Base-by-base conservation (phyloP, 2,797 vertebrate genomes). In the Tolypeutes matacus region DNA sequence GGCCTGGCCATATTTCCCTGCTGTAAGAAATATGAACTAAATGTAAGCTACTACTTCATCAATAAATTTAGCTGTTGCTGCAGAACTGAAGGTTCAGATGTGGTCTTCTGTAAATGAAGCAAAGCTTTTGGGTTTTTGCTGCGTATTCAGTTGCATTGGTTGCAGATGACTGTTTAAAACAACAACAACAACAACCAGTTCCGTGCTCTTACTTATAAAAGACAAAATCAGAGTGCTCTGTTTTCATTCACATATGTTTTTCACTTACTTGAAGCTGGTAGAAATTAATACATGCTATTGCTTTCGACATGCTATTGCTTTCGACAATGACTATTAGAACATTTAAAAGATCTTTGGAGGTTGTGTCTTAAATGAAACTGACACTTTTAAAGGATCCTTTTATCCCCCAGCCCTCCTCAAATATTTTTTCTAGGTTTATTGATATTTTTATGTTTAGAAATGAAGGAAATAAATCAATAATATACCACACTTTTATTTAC, bases 1-100 rank as follows among this genome's bases (percentile, higher is more conserved):
- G 80, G 95, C 91, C 89, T 97, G 98, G 93, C 95, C 96, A 91
- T 53, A 95, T 97, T 97, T 96, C 95, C 96, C 51, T 93, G 72
- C 91, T 97, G 96, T 97, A 84, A 82, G 95, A 98, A 98, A 97
- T 87, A 93, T 91, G 97, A 97, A 97, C 91, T 97, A 91, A 97
- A 97, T 97, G 77, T 96, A 97, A 97, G 96, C 92, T 97, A 97
- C 84, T 96, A 91, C 81, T 97, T 97, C 94, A 95, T 97, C 96
- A 96, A 97, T 93, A 97, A 96, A 97, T 97, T 96, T 94, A 97
- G 89, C 97, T 96, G 85, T 94, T 97, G 80, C 94, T 97, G 93
- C 62, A 67, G 89, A 98, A 97, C 96, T 96, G 73, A 95, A 97
- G 96, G 88, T 96, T 89, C 97, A 97, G 96, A 98, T 96, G 89